These are phyloP conservation scores for Delphinus delphis DNA, from an alignment of 2,113 vertebrate species.

Conservation along the genomic window DNA sequence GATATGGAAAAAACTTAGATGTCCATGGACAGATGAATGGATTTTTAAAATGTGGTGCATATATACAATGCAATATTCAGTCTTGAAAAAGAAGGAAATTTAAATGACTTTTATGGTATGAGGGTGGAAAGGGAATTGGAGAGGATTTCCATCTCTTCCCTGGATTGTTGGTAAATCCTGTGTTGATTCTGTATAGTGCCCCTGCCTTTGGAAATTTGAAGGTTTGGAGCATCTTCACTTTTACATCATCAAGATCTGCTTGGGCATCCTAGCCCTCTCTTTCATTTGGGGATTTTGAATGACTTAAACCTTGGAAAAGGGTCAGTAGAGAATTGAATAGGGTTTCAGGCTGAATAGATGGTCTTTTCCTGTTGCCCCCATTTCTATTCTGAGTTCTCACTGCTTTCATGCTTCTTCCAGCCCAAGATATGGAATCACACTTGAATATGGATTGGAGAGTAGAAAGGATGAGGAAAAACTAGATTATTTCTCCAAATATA, in stretches of 20 bases:
- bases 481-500: not conserved
- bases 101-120: not conserved
- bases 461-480: not conserved
- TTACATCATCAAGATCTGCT: not conserved
- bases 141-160: not conserved
- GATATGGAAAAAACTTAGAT: not conserved
- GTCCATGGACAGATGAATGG: not conserved
- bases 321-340: not conserved
- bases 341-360: not conserved
- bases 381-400: not conserved
- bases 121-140: not conserved
- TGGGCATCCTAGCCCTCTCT: not conserved
- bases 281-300: not conserved
- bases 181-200: not conserved
- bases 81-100: not conserved
- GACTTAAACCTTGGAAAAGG: not conserved
- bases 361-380: not conserved
- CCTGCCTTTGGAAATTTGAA: not conserved
- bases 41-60: not conserved
- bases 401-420: not conserved
- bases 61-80: not conserved
- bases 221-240: not conserved
- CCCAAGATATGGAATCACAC: not conserved
- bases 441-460: not conserved
- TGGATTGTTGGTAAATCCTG: not conserved